Evolutionary conservation across 2,888 invertebrate species (phyloP).

Genomic region (Metallyticus violacea): DNA sequence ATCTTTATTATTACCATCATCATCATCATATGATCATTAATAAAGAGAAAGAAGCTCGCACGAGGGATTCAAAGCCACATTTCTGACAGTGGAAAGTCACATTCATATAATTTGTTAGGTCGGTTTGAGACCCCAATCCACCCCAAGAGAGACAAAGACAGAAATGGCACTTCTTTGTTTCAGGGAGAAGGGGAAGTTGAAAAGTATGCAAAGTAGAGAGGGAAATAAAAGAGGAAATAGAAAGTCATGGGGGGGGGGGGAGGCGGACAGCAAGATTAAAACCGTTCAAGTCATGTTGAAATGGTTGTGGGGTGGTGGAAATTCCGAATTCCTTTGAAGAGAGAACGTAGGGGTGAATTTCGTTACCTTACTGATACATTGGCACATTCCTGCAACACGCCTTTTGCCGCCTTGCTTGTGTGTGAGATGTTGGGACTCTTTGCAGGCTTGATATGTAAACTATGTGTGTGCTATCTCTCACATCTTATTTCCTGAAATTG

Average conservation of each 20-base stretch:
- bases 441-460: no score
- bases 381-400: neutral
- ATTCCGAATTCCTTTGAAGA: conserved; percentile 14
- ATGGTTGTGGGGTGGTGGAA: neutral
- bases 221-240: neutral
- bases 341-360: conserved; percentile 6
- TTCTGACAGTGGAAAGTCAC: neutral
- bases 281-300: neutral
- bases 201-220: conserved; percentile 13
- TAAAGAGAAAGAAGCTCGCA: neutral
- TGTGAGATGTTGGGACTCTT: neutral
- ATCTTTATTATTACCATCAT: neutral
- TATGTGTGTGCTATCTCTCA: no score
- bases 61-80: neutral
- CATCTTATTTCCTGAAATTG: no score
- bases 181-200: neutral
- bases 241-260: neutral
- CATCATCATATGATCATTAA: neutral
- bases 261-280: conserved; percentile 2
- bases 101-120: neutral
- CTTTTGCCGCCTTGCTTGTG: neutral
- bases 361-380: conserved; percentile 12
- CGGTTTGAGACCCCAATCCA: neutral
- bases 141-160: neutral
- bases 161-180: neutral